Conservation (phyloP, 2,113 vertebrate species). For the Muntiacus muntjak region DNA sequence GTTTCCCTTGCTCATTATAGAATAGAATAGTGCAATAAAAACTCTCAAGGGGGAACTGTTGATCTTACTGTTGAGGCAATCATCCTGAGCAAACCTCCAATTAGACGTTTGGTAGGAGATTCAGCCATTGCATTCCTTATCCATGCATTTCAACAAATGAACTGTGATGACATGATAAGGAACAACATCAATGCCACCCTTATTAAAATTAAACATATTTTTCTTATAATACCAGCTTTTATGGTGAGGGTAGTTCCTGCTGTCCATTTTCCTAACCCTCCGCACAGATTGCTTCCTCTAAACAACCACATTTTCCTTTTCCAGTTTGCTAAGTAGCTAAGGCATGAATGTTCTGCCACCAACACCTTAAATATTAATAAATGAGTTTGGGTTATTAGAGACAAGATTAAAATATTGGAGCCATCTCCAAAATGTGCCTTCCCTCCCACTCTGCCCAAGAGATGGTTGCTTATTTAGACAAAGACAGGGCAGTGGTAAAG, state of each 20-base stretch:
- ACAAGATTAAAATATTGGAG: not conserved
- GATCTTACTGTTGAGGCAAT: not conserved
- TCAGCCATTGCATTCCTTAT: not conserved
- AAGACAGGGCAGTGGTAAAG: not conserved
- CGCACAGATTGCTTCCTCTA: not conserved
- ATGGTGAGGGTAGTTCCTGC: not conserved
- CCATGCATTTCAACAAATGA: not conserved
- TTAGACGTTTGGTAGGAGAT: not conserved
- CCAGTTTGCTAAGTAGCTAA: not conserved
- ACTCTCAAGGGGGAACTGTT: not conserved
- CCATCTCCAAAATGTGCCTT: not conserved
- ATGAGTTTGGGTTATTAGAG: not conserved
- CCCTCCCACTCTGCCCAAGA: not conserved
- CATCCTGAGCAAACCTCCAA: not conserved
- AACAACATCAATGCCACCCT: not conserved
- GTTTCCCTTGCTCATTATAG: not conserved
- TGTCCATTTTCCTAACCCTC: not conserved
- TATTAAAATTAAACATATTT: not conserved
- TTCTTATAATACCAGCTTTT: not conserved
- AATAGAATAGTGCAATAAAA: not conserved
- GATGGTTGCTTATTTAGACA: not conserved
- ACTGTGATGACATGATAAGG: not conserved
- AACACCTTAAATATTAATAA: conserved; percentile 8
- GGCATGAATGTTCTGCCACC: not conserved
- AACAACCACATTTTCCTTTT: not conserved